phyloP scores from a whole-genome alignment of 2,797 vertebrate species.

The Pampus argenteus region DNA sequence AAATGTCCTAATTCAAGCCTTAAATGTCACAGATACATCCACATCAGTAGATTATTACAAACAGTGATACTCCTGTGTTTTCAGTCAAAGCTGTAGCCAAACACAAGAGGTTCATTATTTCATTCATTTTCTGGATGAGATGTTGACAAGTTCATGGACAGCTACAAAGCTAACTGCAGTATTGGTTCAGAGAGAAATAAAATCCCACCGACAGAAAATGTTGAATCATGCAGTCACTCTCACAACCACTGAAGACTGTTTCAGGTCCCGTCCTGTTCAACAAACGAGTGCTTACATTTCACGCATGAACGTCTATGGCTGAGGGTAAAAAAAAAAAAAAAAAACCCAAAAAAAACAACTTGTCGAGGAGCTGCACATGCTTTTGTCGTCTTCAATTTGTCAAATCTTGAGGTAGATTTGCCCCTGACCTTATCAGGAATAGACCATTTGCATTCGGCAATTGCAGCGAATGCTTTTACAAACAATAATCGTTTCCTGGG shows the following conservation, averaged over 20 bases:
- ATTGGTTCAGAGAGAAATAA: slow-evolving; percentile 35
- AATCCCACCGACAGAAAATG: slow-evolving; percentile 22
- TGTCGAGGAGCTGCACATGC: background rate
- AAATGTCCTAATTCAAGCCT: slow-evolving; percentile 33
- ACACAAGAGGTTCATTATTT: slow-evolving; percentile 39
- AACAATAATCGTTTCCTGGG: slow-evolving; percentile 27
- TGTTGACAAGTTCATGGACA: slow-evolving; percentile 25
- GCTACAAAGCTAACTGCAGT: slow-evolving; percentile 28
- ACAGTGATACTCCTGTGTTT: slow-evolving; percentile 8
- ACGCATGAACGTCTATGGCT: slow-evolving; percentile 12
- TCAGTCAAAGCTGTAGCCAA: slow-evolving; percentile 23
- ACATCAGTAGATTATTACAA: slow-evolving; percentile 38
- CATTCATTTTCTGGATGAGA: slow-evolving; percentile 22
- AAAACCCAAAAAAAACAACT: slow-evolving; percentile 15
- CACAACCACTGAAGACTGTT: slow-evolving; percentile 17
- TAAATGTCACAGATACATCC: slow-evolving; percentile 34
- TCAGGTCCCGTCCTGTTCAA: slow-evolving; percentile 13
- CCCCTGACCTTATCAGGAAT: slow-evolving; percentile 30
- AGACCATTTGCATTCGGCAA: slow-evolving; percentile 5
- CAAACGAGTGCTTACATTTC: slow-evolving; percentile 29
- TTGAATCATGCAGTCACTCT: slow-evolving; percentile 36
- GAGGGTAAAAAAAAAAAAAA: background rate
- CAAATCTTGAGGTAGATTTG: slow-evolving; percentile 17
- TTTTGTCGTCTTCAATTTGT: slow-evolving; percentile 35
- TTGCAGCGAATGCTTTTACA: slow-evolving; percentile 27